Evolutionary conservation across 1,140 invertebrate species (phyloP).

Genomic region (Drosophila bipectinata): DNA sequence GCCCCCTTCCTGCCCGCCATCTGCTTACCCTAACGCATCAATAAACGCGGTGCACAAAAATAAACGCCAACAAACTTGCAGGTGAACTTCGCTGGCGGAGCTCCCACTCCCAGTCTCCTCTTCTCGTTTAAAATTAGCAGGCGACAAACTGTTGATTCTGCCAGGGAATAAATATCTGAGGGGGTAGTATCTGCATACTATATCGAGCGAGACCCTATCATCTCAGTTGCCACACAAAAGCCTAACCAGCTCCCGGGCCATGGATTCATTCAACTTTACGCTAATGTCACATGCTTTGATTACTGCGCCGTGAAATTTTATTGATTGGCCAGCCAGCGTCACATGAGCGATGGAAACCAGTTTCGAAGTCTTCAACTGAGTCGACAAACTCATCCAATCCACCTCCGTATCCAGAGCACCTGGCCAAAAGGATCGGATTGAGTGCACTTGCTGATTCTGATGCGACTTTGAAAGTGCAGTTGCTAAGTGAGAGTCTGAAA

Average conservation of each 20-base stretch:
- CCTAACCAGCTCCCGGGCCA: conserved; percentile 38
- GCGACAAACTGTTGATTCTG: conserved; percentile 77
- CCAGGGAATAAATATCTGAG: conserved; percentile 15
- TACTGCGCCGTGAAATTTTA: conserved; percentile 83
- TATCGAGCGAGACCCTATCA: conserved; percentile 66
- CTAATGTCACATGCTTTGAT: conserved; percentile 83
- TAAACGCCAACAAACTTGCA: conserved; percentile 66
- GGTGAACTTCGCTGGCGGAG: conserved; percentile 52
- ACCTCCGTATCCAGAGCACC: conserved; percentile 14
- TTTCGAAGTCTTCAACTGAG: conserved; percentile 23
- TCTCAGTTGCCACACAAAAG: conserved; percentile 60
- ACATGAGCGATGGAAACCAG: conserved; percentile 56
- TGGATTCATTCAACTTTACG: conserved; percentile 81
- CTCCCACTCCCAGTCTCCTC: not conserved
- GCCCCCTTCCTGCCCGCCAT: not conserved
- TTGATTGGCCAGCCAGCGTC: conserved; percentile 76
- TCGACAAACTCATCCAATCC: conserved; percentile 30
- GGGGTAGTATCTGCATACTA: conserved; percentile 15
- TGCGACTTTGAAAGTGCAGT: conserved; percentile 30
- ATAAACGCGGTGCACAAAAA: conserved; percentile 68
- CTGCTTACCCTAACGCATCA: conserved; percentile 70
- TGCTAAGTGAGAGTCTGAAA: conserved; percentile 23
- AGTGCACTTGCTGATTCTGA: conserved; percentile 32
- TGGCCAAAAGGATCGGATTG: conserved; percentile 33
- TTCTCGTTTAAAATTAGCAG: conserved; percentile 70